Percentiles rank a stretch among this genome's conserved stretches.
phyloP scores from a whole-genome alignment of 2,797 vertebrate genomes.

The Tokudaia tokunoshimensis region DNA sequence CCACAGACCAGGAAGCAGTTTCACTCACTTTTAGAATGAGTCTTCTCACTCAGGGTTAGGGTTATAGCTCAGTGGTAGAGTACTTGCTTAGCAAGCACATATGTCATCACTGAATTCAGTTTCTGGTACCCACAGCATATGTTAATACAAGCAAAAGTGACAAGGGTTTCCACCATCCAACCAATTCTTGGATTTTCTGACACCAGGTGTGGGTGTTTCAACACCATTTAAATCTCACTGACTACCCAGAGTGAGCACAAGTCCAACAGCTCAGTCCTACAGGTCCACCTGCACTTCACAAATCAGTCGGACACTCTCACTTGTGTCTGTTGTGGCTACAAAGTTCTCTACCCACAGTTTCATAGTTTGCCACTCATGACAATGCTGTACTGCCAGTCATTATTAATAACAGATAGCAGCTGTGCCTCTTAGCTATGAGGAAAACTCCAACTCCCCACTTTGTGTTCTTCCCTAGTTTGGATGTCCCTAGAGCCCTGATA shows the following conservation, averaged over 20 bases:
- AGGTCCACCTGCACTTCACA: too few relatives aligned
- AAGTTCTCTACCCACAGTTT: neutral
- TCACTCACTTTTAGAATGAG: neutral
- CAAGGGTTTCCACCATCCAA: neutral
- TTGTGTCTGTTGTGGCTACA: neutral
- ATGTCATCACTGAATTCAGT: neutral
- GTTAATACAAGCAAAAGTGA: neutral
- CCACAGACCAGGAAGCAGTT: neutral
- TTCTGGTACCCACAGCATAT: too few relatives aligned
- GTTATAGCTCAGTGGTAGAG: neutral
- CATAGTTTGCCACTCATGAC: neutral
- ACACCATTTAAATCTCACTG: neutral
- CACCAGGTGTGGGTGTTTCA: neutral
- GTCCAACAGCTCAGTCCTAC: neutral
- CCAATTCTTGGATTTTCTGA: neutral
- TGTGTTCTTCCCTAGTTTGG: neutral
- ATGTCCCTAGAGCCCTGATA: neutral
- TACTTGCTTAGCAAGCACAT: neutral
- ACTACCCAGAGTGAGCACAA: neutral
- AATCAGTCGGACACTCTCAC: neutral
- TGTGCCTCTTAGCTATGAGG: neutral
- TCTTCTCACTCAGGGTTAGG: neutral
- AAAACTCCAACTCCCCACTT: neutral
- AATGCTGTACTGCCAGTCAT: neutral
- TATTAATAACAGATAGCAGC: neutral